phyloP scores from a whole-genome alignment of 2,113 vertebrate species.

The Ochotona princeps region DNA sequence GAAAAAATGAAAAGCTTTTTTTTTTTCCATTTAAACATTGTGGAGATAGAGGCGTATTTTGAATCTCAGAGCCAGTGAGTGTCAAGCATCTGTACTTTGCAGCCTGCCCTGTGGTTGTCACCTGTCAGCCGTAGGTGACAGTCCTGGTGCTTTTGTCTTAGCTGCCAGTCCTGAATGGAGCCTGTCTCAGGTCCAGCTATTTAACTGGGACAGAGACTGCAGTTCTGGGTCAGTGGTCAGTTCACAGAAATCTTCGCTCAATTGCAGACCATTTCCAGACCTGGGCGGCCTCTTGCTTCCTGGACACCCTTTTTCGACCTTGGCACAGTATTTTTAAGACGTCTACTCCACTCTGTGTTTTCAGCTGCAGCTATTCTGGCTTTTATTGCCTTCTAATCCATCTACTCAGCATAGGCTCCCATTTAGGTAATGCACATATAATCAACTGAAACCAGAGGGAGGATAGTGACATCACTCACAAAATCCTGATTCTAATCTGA shows the following conservation, averaged over 20 bases:
- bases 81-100: conserved; percentile 52
- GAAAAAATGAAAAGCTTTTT: no score
- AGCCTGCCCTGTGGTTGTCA: conserved; percentile 18
- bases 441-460: conserved; percentile 53
- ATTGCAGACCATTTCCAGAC: conserved; percentile 29
- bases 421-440: conserved; percentile 25
- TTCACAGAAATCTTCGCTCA: conserved; percentile 25
- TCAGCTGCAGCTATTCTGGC: conserved; percentile 17
- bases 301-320: background rate
- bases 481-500: conserved; percentile 29
- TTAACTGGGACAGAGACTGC: conserved; percentile 39
- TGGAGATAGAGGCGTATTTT: conserved; percentile 60
- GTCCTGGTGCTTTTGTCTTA: conserved; percentile 64
- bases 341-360: background rate
- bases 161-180: conserved; percentile 15
- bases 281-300: conserved; percentile 32
- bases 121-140: conserved; percentile 45
- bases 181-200: conserved; percentile 46
- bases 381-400: conserved; percentile 39
- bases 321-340: background rate
- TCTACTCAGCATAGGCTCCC: background rate
- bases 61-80: conserved; percentile 46
- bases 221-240: conserved; percentile 31
- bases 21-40: conserved; percentile 50
- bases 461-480: background rate